Evolutionary conservation across 2,888 invertebrate species (phyloP).

Genomic region (Ditylenchus weischeri): DNA sequence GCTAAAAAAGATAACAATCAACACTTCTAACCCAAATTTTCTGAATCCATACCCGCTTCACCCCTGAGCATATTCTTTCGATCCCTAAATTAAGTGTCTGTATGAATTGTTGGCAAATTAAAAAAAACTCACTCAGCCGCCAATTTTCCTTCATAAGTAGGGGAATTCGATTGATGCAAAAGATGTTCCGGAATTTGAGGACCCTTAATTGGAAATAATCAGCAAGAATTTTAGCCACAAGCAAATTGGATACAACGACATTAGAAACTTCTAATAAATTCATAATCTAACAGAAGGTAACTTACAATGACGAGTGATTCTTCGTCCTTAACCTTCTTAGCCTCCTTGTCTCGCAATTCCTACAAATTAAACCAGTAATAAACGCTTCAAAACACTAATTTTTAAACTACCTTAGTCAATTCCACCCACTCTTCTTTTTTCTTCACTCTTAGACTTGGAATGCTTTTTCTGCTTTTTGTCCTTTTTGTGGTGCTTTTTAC

Average conservation of each 20-base stretch:
- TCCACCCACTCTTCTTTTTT: constrained; percentile 44
- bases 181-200: constrained; percentile 41
- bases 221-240: too few species aligned
- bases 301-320: constrained; percentile 33
- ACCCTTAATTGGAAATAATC: constrained; percentile 7
- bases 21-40: too few species aligned
- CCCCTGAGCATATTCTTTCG: constrained; percentile 84
- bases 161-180: constrained; percentile 26
- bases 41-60: constrained; percentile 67
- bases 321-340: constrained; percentile 36
- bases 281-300: too few species aligned
- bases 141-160: constrained; percentile 23
- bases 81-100: constrained; percentile 40
- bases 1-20: background rate
- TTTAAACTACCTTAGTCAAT: constrained; percentile 31
- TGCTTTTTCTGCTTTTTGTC: constrained; percentile 26
- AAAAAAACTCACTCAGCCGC: constrained; percentile 27
- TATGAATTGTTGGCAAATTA: background rate
- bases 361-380: too few species aligned
- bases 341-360: constrained; percentile 35
- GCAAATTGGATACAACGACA: too few species aligned
- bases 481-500: constrained; percentile 34
- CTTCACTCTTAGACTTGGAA: constrained; percentile 19
- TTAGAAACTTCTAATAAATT: too few species aligned
- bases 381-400: too few species aligned